Conservation (phyloP, 2,888 invertebrate genomes). For the Antheraea assamensis region DNA sequence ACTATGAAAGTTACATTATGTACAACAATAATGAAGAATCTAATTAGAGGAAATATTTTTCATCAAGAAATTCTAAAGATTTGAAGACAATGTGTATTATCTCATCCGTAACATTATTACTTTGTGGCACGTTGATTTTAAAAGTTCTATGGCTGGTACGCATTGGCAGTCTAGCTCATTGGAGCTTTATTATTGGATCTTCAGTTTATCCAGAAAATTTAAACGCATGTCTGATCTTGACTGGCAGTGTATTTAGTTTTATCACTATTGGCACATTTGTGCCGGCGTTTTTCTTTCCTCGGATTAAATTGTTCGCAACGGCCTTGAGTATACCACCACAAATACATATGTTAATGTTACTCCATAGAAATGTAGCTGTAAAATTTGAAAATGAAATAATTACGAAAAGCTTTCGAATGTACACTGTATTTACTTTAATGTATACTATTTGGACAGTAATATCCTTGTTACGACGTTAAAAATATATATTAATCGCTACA, state of each 20-base stretch:
- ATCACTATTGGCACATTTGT: conserved; percentile 46
- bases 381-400: conserved; percentile 42
- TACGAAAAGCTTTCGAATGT: conserved; percentile 44
- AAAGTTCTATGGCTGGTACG: conserved; percentile 52
- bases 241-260: conserved; percentile 44
- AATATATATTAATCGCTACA: background rate
- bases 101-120: conserved; percentile 33
- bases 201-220: conserved; percentile 43
- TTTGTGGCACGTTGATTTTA: conserved; percentile 36
- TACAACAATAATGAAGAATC: background rate
- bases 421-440: conserved; percentile 46
- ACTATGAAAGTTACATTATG: too few relatives aligned
- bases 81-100: conserved; percentile 42
- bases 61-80: conserved; percentile 27
- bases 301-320: conserved; percentile 46
- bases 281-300: conserved; percentile 50
- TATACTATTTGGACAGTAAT: conserved; percentile 53
- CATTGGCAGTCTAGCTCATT: conserved; percentile 54
- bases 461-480: conserved; percentile 32
- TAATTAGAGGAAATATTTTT: conserved; percentile 2
- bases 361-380: conserved; percentile 42
- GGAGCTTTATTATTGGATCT: conserved; percentile 59
- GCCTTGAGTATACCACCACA: conserved; percentile 58
- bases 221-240: conserved; percentile 38
- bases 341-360: conserved; percentile 54